Conservation (phyloP, 2,113 vertebrate genomes). For the Sciurus niger region DNA sequence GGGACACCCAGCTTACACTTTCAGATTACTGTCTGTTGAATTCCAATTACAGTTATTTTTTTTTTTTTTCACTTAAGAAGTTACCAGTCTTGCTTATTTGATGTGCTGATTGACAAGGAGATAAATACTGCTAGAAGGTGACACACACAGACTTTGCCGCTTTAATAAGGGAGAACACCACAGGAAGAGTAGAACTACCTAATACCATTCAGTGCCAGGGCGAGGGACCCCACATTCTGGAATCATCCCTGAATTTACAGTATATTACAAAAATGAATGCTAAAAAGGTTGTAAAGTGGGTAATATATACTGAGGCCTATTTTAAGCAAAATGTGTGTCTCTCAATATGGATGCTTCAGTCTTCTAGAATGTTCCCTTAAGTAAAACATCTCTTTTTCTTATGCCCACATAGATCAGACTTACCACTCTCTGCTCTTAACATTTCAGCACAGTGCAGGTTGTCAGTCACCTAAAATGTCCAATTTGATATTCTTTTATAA, state of each 20-base stretch:
- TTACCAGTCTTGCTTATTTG: conserved; percentile 47
- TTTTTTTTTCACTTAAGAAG: conserved; percentile 24
- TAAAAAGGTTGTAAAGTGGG: background rate
- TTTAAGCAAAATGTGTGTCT: conserved; percentile 52
- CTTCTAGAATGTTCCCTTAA: conserved; percentile 39
- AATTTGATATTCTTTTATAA: background rate
- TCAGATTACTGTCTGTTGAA: background rate
- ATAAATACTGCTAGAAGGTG: background rate
- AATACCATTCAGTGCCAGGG: background rate
- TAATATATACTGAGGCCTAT: conserved; percentile 1
- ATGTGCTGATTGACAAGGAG: background rate
- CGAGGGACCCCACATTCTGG: background rate
- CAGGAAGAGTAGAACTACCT: background rate
- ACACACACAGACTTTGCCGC: background rate
- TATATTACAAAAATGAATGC: background rate
- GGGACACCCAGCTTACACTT: background rate
- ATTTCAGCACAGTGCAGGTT: background rate
- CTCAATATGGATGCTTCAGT: conserved; percentile 27
- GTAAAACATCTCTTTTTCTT: conserved; percentile 42
- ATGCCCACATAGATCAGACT: conserved; percentile 31
- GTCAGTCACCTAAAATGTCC: background rate
- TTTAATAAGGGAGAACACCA: conserved; percentile 7
- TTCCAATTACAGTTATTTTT: background rate
- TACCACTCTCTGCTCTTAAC: background rate
- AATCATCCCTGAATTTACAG: conserved; percentile 9